A percentile compares a stretch with the other conserved stretches of the same genome.
Evolutionary conservation across 2,113 vertebrate genomes (phyloP).

Genomic region (Enhydra lutris): DNA sequence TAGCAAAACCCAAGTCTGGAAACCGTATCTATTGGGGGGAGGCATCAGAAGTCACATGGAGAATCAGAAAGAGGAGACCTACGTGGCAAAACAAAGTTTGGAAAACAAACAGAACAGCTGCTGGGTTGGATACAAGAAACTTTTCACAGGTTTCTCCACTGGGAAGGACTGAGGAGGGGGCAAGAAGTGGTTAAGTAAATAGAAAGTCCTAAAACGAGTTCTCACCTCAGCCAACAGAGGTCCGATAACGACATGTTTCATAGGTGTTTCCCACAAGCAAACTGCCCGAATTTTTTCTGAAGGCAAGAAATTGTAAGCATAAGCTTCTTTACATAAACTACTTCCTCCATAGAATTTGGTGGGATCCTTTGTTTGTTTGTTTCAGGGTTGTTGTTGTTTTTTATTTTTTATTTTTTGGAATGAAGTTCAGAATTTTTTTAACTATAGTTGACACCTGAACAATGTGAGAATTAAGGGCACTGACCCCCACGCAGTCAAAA

Average conservation of each 20-base stretch:
- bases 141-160: neutral
- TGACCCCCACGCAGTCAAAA: neutral
- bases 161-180: neutral
- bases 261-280: neutral
- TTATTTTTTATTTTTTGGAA: neutral
- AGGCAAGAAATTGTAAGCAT: neutral
- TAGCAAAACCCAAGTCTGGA: neutral
- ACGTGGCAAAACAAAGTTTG: neutral
- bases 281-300: neutral
- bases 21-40: neutral
- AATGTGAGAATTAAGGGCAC: neutral
- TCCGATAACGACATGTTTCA: neutral
- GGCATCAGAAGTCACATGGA: fast-evolving
- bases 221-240: neutral
- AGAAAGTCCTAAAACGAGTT: neutral
- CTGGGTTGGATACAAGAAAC: neutral
- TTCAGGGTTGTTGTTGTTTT: neutral
- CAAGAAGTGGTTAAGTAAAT: neutral
- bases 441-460: neutral
- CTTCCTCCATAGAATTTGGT: neutral
- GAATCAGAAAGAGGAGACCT: neutral
- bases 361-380: neutral
- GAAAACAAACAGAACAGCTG: neutral
- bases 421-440: neutral
- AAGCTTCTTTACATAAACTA: neutral